Percentiles rank a stretch among this genome's conserved stretches.
phyloP scores from a whole-genome alignment of 2,888 invertebrate species.

The Seira musarum region DNA sequence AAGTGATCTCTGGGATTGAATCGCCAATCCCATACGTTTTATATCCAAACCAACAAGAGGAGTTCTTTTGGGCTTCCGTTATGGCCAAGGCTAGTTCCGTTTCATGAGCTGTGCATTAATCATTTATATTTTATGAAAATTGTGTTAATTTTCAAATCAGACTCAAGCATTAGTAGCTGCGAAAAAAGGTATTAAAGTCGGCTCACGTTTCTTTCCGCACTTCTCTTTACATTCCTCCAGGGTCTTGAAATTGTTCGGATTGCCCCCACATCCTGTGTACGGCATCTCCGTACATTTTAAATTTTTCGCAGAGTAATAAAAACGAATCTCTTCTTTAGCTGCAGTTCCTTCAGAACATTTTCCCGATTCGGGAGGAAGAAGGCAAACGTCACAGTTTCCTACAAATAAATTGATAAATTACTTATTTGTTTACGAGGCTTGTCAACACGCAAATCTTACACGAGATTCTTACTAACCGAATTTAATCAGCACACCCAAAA shows the following conservation, averaged over 20 bases:
- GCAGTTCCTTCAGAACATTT: conserved; percentile 30
- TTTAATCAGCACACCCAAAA: background rate
- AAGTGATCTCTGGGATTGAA: conserved; percentile 48
- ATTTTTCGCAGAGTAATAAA: conserved; percentile 59
- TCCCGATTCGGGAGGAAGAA: conserved; percentile 54
- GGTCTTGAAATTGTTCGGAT: conserved; percentile 62
- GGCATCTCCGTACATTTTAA: conserved; percentile 65
- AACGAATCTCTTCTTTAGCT: conserved; percentile 45
- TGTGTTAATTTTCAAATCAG: background rate
- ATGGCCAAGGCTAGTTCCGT: conserved; percentile 33
- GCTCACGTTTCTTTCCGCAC: conserved; percentile 60
- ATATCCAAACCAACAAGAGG: conserved; percentile 54
- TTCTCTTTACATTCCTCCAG: conserved; percentile 57
- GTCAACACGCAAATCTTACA: background rate
- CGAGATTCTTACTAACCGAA: background rate
- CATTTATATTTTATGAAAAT: no score
- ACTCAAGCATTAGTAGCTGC: background rate
- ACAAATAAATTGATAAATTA: background rate
- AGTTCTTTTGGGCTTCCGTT: conserved; percentile 45
- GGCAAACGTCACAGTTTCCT: conserved; percentile 47
- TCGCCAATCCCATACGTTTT: conserved; percentile 45
- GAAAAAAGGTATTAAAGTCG: background rate
- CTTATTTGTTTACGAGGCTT: background rate
- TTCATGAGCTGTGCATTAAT: conserved; percentile 46
- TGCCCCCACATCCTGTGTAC: conserved; percentile 64